Percentiles rank a stretch among this genome's conserved stretches.
phyloP scores from a whole-genome alignment of 1,140 invertebrate species.

The Patella vulgata region DNA sequence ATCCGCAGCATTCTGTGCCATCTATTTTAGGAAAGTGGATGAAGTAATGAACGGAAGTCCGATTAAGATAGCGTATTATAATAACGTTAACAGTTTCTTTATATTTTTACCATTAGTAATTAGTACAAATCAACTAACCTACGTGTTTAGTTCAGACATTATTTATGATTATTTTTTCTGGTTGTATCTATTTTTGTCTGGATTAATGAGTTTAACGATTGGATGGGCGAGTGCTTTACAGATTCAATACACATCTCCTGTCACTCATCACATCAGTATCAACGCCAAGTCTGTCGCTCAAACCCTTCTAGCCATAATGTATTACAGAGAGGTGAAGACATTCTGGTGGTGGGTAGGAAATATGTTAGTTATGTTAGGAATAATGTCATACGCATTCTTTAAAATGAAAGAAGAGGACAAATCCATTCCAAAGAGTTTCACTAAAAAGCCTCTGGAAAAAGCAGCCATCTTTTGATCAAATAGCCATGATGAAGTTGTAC shows the following conservation, averaged over 20 bases:
- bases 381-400: conserved; percentile 50
- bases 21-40: conserved; percentile 57
- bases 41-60: conserved; percentile 44
- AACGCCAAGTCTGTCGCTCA: conserved; percentile 65
- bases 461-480: too few species aligned
- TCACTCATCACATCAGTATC: conserved; percentile 65
- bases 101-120: conserved; percentile 55
- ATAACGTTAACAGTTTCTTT: conserved; percentile 57
- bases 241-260: conserved; percentile 63
- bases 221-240: conserved; percentile 62
- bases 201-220: conserved; percentile 57
- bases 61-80: conserved; percentile 55
- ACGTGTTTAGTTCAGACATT: conserved; percentile 31
- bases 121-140: conserved; percentile 49
- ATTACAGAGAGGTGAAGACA: conserved; percentile 53
- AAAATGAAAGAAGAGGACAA: conserved; percentile 28
- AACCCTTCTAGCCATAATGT: conserved; percentile 61
- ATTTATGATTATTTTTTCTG: conserved; percentile 42
- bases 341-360: conserved; percentile 63
- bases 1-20: conserved; percentile 58
- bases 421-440: too few species aligned
- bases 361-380: conserved; percentile 57
- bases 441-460: too few species aligned
- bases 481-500: too few species aligned
- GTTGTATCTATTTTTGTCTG: conserved; percentile 51